phyloP scores from a whole-genome alignment of 2,113 vertebrate species.

The Hemibates koningsi region DNA sequence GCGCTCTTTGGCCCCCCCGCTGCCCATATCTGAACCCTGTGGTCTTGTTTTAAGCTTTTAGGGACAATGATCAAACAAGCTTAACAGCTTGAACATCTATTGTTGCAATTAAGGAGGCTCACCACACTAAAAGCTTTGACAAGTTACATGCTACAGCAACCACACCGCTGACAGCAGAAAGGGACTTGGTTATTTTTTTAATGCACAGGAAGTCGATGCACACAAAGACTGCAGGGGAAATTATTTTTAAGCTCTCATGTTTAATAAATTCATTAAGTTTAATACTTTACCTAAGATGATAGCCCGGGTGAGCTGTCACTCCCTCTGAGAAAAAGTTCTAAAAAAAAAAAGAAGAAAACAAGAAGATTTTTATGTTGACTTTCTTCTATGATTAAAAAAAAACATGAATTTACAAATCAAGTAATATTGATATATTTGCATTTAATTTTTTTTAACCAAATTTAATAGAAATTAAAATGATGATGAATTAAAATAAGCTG shows the following conservation, averaged over 20 bases:
- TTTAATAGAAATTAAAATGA: neutral
- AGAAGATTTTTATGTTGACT: neutral
- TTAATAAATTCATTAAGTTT: neutral
- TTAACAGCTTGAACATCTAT: constrained; percentile 63
- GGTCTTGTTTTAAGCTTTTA: constrained; percentile 72
- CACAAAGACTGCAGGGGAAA: neutral
- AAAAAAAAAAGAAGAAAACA: neutral
- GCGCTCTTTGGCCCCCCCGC: constrained; percentile 10
- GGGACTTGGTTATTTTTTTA: neutral
- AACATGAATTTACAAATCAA: neutral
- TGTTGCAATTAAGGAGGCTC: constrained; percentile 30
- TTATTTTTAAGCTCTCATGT: neutral
- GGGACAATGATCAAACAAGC: constrained; percentile 40
- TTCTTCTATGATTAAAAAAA: neutral
- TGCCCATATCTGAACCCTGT: constrained; percentile 71
- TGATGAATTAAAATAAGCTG: neutral
- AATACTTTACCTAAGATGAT: constrained; percentile 23
- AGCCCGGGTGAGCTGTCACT: neutral
- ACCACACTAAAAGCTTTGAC: constrained; percentile 48
- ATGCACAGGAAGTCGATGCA: neutral
- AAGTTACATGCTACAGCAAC: constrained; percentile 22
- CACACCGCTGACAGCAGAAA: neutral
- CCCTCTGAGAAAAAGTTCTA: neutral
- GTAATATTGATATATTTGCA: neutral
- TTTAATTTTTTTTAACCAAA: neutral